These are phyloP conservation scores for Malurus cyaneus DNA, from an alignment of 2,113 vertebrate species.

Conservation along the genomic window DNA sequence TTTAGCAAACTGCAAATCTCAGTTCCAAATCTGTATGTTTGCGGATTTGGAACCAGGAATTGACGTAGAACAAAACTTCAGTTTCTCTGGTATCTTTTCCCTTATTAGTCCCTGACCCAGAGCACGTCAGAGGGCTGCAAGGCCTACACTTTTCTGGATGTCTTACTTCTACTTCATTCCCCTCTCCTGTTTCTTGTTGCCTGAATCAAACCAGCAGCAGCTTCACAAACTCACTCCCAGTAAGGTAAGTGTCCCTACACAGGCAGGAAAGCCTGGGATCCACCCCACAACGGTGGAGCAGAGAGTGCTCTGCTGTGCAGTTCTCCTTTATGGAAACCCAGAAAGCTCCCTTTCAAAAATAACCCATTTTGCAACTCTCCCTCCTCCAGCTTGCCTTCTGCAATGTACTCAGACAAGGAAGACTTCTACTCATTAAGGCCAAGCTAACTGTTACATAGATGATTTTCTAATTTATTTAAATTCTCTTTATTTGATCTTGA, in stretches of 20 bases:
- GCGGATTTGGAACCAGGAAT: not conserved
- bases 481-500: not conserved
- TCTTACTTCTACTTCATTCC: not conserved
- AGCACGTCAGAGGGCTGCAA: not conserved
- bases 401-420: not conserved
- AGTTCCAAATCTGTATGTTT: not conserved
- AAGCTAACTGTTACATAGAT: not conserved
- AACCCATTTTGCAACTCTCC: not conserved
- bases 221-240: not conserved
- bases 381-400: not conserved
- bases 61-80: not conserved
- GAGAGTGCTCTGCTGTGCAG: not conserved
- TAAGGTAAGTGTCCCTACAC: not conserved
- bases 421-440: not conserved
- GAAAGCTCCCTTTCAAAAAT: not conserved
- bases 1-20: not conserved
- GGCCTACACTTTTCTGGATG: not conserved
- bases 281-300: rapidly evolving
- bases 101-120: not conserved
- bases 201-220: not conserved
- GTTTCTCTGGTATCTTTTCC: not conserved
- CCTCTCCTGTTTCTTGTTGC: not conserved
- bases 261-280: not conserved
- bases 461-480: not conserved
- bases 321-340: rapidly evolving